Conservation (phyloP, 2,888 invertebrate genomes). For the Drepana falcataria region DNA sequence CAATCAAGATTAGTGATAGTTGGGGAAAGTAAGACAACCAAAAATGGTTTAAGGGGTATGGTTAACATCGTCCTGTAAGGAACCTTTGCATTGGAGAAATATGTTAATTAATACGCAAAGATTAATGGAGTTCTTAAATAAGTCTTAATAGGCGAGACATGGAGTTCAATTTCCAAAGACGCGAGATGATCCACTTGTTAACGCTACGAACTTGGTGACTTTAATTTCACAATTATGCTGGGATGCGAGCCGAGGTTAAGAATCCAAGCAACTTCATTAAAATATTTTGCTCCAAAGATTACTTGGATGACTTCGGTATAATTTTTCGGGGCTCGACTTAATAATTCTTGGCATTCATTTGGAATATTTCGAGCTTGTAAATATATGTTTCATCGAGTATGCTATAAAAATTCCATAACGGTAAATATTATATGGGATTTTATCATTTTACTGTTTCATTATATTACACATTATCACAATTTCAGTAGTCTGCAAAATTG, state of each 20-base stretch:
- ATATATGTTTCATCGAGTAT: constrained; percentile 14
- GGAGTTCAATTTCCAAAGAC: constrained; percentile 6
- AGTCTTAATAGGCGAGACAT: not conserved
- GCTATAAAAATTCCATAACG: constrained; percentile 6
- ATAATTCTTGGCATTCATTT: constrained; percentile 22
- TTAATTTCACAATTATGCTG: constrained; percentile 50
- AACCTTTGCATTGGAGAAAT: too few species aligned
- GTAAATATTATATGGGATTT: not conserved
- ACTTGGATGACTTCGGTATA: constrained; percentile 35
- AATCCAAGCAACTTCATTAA: constrained; percentile 56
- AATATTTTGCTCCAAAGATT: constrained; percentile 54
- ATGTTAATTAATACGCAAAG: not conserved
- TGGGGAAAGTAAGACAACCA: too few species aligned
- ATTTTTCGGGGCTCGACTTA: constrained; percentile 23
- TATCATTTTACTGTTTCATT: too few species aligned
- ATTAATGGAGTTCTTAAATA: constrained; percentile 8
- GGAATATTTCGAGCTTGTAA: constrained; percentile 7
- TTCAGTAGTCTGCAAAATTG: too few species aligned
- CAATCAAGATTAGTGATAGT: too few species aligned
- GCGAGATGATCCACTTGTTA: constrained; percentile 26
- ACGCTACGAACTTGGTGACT: constrained; percentile 34
- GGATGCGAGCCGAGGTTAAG: constrained; percentile 29
- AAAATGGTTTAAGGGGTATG: too few species aligned
- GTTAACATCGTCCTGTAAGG: too few species aligned
- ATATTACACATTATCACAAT: too few species aligned